Base-by-base conservation (phyloP, 1,140 invertebrate genomes). In the Diprion similis region DNA sequence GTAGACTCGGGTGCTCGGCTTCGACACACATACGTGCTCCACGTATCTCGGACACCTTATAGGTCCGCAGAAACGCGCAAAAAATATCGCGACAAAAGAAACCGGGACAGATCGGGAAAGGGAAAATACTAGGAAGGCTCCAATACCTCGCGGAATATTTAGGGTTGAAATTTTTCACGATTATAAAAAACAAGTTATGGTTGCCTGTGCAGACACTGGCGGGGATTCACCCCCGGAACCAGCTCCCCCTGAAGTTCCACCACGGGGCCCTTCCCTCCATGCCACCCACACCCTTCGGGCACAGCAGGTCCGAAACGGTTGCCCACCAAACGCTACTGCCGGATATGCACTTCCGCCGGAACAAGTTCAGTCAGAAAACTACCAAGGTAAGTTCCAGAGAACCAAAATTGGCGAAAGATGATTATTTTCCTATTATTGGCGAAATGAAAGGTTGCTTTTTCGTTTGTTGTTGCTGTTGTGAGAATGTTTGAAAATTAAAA, bases 171-270 rank as follows among this genome's bases (percentile, higher is more conserved):
- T 19, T 3, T 59, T 65, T 13, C 7, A 6, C 70, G 45, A n/a
- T 46, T 11, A 19, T 70, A 37, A 46, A 37, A 66, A 70, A 65
- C 45, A 51, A 66, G 68, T 75, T 59, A 66, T 47, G 66, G 68
- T 79, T 74, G 72, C 78, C 37, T 78, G 87, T 87, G 0, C 83
- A 91, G 90, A 91, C 77, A 84, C 86, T 8, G 89, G 90, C 47
- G 89, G 91, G 76, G 92, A 94, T 73, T 92, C 92, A 0, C 92
- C 93, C 4, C 93, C 92, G 3, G 93, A 94, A 81, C 93, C 93
- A 1, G 93, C 93, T 10, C 93, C 93, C 11, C 93, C 93, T 0
- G 92, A 94, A 83, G 91, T 94, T 9, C 93, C 93, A 10, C 92
- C 93, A 1, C 86, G 93, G 64, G 92, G 93, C 8, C 92, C 92